Evolutionary conservation across 2,113 vertebrate genomes (phyloP).

Genomic region (Eleginops maclovinus): DNA sequence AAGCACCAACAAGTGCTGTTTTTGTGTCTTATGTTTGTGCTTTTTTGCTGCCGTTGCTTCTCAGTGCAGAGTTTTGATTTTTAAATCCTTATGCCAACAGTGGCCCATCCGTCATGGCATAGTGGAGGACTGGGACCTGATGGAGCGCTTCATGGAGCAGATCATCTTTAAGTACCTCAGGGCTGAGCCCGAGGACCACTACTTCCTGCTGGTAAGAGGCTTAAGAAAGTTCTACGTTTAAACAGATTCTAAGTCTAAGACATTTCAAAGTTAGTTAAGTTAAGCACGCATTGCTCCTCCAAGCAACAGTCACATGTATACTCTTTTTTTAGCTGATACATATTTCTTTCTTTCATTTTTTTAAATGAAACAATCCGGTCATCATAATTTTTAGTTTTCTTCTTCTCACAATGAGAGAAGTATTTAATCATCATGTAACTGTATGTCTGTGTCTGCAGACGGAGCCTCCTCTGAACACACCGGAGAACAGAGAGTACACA

Average conservation of each 20-base stretch:
- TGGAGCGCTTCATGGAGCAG: constrained; percentile 99
- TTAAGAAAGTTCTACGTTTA: not conserved
- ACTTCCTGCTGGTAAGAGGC: constrained; percentile 94
- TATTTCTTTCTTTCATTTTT: too few species aligned
- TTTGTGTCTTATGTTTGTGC: not conserved
- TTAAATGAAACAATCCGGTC: too few species aligned
- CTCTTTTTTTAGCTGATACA: too few species aligned
- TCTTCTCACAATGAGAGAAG: too few species aligned
- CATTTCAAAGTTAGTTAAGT: too few species aligned
- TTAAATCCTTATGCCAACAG: constrained; percentile 72
- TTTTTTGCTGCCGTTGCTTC: not conserved
- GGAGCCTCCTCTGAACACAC: constrained; percentile 98
- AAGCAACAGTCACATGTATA: too few species aligned
- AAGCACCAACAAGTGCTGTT: not conserved
- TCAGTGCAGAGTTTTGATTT: not conserved
- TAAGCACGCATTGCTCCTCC: too few species aligned
- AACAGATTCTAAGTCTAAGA: not conserved
- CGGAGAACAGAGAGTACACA: constrained; percentile 98
- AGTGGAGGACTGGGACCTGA: constrained; percentile 99
- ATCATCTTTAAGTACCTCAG: constrained; percentile 99
- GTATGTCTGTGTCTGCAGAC: constrained; percentile 83
- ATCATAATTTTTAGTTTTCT: too few species aligned
- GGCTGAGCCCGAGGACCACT: constrained; percentile 98
- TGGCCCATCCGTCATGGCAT: constrained; percentile 99
- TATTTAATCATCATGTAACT: not conserved